Evolutionary conservation across 2,113 vertebrate genomes (phyloP), one percentile per base, ranked within the genome.

Genomic region (Octodon degus): DNA sequence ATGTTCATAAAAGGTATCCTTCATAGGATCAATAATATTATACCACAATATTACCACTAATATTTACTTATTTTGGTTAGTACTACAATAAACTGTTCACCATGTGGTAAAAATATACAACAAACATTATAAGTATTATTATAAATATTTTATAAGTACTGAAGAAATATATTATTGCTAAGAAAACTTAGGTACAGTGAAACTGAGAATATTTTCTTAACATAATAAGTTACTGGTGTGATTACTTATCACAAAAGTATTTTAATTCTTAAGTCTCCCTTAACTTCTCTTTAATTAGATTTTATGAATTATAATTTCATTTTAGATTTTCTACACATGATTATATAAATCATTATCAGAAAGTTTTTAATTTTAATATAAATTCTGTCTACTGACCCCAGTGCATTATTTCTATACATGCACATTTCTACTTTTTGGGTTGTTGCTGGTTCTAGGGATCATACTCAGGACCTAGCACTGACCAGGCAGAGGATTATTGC

Each of bases 251-350:
- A 63, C 22, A 55, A 76, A 88, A 72, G 67, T 70, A 67, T 81
- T 81, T 89, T 62, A 24, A 13, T 53, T 2, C 16, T 92, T 19
- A 32, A 17, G 0, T 63, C 14, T 70, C 6, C 24, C 89, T 60
- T 91, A 91, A 67, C 53, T 16, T 24, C 60, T 79, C 34, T 27
- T 94, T 19, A 74, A 7, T 90, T 88, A 82, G 25, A 17, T 90
- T 95, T 92, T 30, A 37, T 90, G 7, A 58, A 40, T n/a, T 86
- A 25, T 43, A 92, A 47, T 58, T 82, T 84, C 60, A 91, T 89
- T 83, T 40, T 70, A 81, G 85, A 90, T 70, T 85, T 85, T 93
- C 0, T 50, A 25, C 9, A 76, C 37, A 68, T 60, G 50, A 2
- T 82, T 0, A 16, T 87, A 58, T 62, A 7, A 74, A 20, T 58